Evolutionary conservation across 1,140 invertebrate genomes (phyloP).

Genomic region (Aleiodes sp.): DNA sequence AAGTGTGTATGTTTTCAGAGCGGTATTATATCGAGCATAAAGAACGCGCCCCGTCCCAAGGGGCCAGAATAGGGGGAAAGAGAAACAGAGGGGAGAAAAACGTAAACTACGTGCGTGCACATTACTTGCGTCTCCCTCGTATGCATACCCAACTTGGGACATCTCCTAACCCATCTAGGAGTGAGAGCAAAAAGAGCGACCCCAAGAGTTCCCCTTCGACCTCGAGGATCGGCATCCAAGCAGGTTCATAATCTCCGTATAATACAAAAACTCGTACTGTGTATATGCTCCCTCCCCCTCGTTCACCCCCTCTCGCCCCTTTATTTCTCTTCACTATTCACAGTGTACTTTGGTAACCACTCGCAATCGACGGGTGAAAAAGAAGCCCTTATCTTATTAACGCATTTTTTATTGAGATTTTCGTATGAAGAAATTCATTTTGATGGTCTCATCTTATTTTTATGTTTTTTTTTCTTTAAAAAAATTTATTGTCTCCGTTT

Average conservation of each 20-base stretch:
- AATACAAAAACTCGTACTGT: constrained; percentile 62
- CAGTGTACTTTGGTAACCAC: constrained; percentile 41
- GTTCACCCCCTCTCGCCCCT: constrained; percentile 39
- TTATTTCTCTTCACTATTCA: constrained; percentile 51
- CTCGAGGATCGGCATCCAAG: constrained; percentile 52
- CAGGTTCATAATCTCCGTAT: constrained; percentile 66
- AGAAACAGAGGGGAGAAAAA: constrained; percentile 49
- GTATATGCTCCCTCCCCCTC: too few species aligned
- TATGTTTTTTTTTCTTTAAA: too few species aligned
- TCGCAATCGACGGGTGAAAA: constrained; percentile 1
- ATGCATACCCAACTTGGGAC: constrained; percentile 36
- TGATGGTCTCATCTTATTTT: too few species aligned
- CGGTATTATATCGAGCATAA: constrained; percentile 68
- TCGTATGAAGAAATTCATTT: too few species aligned
- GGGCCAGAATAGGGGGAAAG: constrained; percentile 39
- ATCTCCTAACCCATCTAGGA: constrained; percentile 41
- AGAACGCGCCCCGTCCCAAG: constrained; percentile 62
- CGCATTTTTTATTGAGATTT: not conserved
- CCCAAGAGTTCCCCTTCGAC: constrained; percentile 31
- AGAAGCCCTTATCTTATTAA: not conserved
- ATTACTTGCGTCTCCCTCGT: constrained; percentile 30
- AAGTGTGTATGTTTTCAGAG: constrained; percentile 67
- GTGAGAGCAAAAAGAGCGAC: not conserved
- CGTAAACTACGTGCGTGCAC: constrained; percentile 50
- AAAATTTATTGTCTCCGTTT: too few species aligned